Percentiles rank a stretch among this genome's conserved stretches.
phyloP scores from a whole-genome alignment of 2,797 vertebrate genomes.

The Acridotheres tristis region DNA sequence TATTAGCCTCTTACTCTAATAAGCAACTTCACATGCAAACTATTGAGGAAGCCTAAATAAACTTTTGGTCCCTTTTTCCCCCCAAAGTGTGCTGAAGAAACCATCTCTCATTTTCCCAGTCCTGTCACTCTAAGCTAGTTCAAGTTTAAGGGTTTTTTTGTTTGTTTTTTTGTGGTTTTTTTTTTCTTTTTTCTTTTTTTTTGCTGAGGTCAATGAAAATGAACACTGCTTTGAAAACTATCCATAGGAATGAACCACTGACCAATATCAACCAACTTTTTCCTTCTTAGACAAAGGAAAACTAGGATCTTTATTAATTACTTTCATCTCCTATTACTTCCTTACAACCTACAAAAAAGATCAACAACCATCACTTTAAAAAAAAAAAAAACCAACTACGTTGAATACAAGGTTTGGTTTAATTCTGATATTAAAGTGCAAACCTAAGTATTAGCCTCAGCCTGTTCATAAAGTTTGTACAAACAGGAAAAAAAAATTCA shows the following conservation, averaged over 20 bases:
- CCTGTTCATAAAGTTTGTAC: constrained; percentile 61
- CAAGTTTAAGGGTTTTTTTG: constrained; percentile 35
- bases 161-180: background rate
- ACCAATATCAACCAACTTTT: constrained; percentile 28
- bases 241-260: constrained; percentile 62
- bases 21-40: constrained; percentile 78
- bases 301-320: constrained; percentile 63
- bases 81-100: constrained; percentile 77
- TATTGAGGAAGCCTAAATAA: constrained; percentile 75
- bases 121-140: constrained; percentile 73
- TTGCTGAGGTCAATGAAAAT: constrained; percentile 68
- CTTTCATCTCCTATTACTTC: constrained; percentile 66
- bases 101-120: constrained; percentile 71
- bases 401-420: constrained; percentile 67
- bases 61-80: constrained; percentile 79
- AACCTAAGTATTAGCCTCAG: constrained; percentile 71
- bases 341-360: constrained; percentile 57
- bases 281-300: constrained; percentile 46
- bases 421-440: constrained; percentile 74
- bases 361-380: constrained; percentile 56
- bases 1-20: constrained; percentile 75
- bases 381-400: background rate
- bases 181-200: background rate
- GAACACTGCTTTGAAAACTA: constrained; percentile 64
- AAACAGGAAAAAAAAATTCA: constrained; percentile 46